phyloP scores from a whole-genome alignment of 1,140 invertebrate species.

The Acyrthosiphon pisum region DNA sequence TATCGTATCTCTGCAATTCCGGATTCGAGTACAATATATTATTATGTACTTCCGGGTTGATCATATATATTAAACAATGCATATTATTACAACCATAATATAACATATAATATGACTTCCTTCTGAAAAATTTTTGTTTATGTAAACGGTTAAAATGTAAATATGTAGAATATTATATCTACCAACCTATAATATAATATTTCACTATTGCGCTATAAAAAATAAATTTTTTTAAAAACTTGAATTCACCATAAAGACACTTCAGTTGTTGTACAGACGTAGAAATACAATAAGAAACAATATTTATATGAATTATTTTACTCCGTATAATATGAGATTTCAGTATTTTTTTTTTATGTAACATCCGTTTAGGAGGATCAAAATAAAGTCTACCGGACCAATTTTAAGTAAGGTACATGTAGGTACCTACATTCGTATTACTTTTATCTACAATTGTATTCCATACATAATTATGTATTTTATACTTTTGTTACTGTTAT shows the following conservation, averaged over 20 bases:
- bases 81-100: not conserved
- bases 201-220: not conserved
- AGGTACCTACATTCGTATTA: not conserved
- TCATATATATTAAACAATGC: not conserved
- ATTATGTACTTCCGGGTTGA: not conserved
- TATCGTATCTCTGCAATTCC: not conserved
- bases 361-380: not conserved
- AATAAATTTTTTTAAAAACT: not conserved
- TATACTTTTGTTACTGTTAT: not conserved
- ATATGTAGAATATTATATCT: not conserved
- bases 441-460: not conserved
- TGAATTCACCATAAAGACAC: not conserved
- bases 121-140: not conserved
- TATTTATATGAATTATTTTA: constrained; percentile 31
- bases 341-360: not conserved
- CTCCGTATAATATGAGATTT: not conserved
- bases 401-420: not conserved
- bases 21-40: not conserved
- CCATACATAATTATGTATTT: not conserved
- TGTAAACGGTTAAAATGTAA: not conserved
- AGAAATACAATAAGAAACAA: not conserved
- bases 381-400: not conserved
- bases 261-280: not conserved
- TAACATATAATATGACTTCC: not conserved
- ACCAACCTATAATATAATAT: not conserved